Base-by-base conservation (phyloP, 2,888 invertebrate species). In the Atrina japonica region DNA sequence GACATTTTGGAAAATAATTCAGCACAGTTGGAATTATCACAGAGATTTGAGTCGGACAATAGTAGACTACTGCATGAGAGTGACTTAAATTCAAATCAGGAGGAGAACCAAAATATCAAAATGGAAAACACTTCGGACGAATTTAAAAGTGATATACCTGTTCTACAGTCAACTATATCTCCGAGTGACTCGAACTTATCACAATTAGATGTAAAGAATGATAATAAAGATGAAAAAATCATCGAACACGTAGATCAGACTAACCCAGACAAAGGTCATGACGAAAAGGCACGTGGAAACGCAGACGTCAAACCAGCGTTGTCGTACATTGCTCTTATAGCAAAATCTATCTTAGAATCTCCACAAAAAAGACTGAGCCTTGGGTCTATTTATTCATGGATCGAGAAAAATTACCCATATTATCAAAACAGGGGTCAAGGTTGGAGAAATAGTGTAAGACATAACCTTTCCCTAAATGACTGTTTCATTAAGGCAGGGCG, bases 321-420 rank as follows among this genome's bases (percentile, higher is more conserved):
- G 66, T 88, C 88, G 18, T 89, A 89, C 76, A 89, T 89, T 40
- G 89, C 88, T 9, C 80, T 90, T 14, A 90, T 90, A 61, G 88
- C 89, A 1, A 89, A 86, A 73, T 84, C 89, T 6, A 90, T 90
- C 30, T 76, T 90, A 65, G 87, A 86, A 70, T 84, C 86, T 6
- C 71, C 84, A 18, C 84, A 88, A 53, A 83, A 85, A 52, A 76
- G 88, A 59, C 80, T 90, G 43, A 84, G 89, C 63, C 79, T 90
- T 30, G 88, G 88, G 21, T 89, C 89, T 52, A 90, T 90, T 23
- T 90, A 90, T 78, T 78, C 83, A 40, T 89, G 86, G 88, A 88
- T 90, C 56, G 87, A 86, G 76, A 86, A 84, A 64, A 86, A 87
- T 60, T 89, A 85, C 70, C 87, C 89, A 0, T 89, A 85, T 74